Percentiles rank a stretch among this genome's conserved stretches.
Conservation (phyloP, 92 coral and sea anemone genomes). For the Porites lobata region DNA sequence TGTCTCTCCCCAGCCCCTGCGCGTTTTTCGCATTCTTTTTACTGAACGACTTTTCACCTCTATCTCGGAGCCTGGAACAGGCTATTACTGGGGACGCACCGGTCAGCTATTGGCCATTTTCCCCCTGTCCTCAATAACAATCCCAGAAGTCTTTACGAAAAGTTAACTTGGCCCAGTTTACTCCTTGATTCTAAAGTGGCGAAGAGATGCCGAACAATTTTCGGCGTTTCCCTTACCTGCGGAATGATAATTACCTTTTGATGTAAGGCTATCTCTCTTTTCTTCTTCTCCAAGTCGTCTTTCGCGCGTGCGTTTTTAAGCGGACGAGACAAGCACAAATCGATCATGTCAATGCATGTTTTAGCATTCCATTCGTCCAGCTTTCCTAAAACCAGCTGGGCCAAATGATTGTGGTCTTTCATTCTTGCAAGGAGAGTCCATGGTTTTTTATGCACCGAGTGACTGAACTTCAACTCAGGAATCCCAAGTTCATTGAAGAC, state of each 20-base stretch:
- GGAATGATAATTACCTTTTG: slow-evolving; percentile 63
- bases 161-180: too few relatives aligned
- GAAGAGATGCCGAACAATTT: too few relatives aligned
- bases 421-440: slow-evolving; percentile 86
- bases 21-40: too few relatives aligned
- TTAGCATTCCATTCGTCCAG: slow-evolving; percentile 83
- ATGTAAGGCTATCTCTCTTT: slow-evolving; percentile 76
- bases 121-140: too few relatives aligned
- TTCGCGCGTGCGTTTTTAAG: slow-evolving; percentile 71
- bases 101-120: too few relatives aligned
- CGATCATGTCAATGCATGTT: slow-evolving; percentile 78
- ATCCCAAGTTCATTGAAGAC: slow-evolving; percentile 61
- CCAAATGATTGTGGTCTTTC: slow-evolving; percentile 74
- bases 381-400: slow-evolving; percentile 80
- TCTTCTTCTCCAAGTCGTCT: slow-evolving; percentile 77
- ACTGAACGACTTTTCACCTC: too few relatives aligned
- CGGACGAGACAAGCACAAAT: slow-evolving; percentile 85
- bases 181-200: too few relatives aligned
- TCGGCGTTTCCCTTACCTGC: neutral
- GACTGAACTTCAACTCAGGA: slow-evolving; percentile 76
- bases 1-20: too few relatives aligned
- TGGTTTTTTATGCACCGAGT: slow-evolving; percentile 80
- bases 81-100: too few relatives aligned
- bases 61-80: too few relatives aligned
- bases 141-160: too few relatives aligned